Conservation (phyloP, 2,113 vertebrate species). For the Amblyopsis rosae region DNA sequence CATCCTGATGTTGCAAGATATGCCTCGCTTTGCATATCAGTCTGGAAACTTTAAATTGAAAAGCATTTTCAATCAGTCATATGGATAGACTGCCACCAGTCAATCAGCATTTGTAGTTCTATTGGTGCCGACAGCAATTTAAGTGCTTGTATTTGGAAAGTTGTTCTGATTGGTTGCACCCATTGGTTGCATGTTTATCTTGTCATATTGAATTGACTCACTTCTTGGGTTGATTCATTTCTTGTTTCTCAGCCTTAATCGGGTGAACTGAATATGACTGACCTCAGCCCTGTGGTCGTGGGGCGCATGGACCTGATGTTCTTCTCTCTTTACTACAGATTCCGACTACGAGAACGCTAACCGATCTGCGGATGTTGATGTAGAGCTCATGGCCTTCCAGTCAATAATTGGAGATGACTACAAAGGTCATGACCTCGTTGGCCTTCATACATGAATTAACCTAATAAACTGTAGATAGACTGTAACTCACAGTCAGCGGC, state of each 20-base stretch:
- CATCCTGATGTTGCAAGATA: too few relatives aligned
- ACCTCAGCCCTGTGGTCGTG: constrained; percentile 6
- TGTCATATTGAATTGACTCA: neutral
- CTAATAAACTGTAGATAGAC: neutral
- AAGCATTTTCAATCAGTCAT: too few relatives aligned
- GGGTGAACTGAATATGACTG: constrained; percentile 11
- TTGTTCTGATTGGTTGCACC: too few relatives aligned
- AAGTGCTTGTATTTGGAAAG: too few relatives aligned
- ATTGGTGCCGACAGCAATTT: too few relatives aligned
- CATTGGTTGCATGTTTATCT: neutral
- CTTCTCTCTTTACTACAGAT: constrained; percentile 53
- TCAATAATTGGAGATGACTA: constrained; percentile 78
- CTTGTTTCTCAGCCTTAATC: neutral
- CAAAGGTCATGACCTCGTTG: constrained; percentile 66
- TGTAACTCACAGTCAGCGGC: neutral
- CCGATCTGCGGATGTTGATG: constrained; percentile 73
- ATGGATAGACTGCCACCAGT: too few relatives aligned
- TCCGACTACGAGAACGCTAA: constrained; percentile 76
- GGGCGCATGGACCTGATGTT: constrained; percentile 11
- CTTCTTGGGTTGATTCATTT: neutral
- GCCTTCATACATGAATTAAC: neutral
- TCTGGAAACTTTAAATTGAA: too few relatives aligned
- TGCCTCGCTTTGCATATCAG: too few relatives aligned
- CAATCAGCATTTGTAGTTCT: too few relatives aligned
- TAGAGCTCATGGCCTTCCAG: constrained; percentile 81